Percentiles rank a stretch among this genome's conserved stretches.
Conservation (phyloP, 2,113 vertebrate genomes). For the Nycticorax nycticorax region DNA sequence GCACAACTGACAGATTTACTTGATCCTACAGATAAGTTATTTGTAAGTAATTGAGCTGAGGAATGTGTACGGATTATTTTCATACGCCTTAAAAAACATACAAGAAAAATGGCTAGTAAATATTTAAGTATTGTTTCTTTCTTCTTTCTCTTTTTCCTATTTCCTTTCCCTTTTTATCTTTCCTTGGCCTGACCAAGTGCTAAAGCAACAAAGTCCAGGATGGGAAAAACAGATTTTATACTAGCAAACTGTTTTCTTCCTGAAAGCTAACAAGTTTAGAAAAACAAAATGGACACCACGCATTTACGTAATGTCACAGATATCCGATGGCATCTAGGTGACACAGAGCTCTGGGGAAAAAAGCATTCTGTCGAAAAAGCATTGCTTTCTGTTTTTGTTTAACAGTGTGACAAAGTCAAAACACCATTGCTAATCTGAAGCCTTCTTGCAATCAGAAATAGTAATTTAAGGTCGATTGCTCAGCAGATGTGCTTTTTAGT, state of each 20-base stretch:
- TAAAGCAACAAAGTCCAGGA: slow-evolving; percentile 58
- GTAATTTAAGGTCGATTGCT: slow-evolving; percentile 53
- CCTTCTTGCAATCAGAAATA: slow-evolving; percentile 58
- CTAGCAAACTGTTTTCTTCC: slow-evolving; percentile 13
- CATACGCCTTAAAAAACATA: slow-evolving; percentile 59
- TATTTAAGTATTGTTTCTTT: slow-evolving; percentile 65
- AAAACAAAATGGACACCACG: slow-evolving; percentile 51
- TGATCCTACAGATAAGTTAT: slow-evolving; percentile 80
- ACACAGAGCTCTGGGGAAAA: neutral
- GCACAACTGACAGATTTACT: slow-evolving; percentile 70
- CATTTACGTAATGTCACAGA: neutral
- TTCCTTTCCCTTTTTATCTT: slow-evolving; percentile 28
- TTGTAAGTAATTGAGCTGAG: slow-evolving; percentile 85
- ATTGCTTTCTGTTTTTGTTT: slow-evolving; percentile 46
- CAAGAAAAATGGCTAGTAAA: slow-evolving; percentile 76
- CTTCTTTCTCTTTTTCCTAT: neutral
- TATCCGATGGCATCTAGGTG: slow-evolving; percentile 43
- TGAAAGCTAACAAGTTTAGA: slow-evolving; percentile 26
- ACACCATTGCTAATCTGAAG: slow-evolving; percentile 47
- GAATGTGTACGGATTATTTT: slow-evolving; percentile 81
- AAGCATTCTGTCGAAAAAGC: neutral
- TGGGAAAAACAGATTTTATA: neutral
- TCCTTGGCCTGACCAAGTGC: slow-evolving; percentile 66
- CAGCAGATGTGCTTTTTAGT: slow-evolving; percentile 57
- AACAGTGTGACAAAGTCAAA: slow-evolving; percentile 38